Conservation (phyloP, 1,140 invertebrate species). For the Hermetia illucens region DNA sequence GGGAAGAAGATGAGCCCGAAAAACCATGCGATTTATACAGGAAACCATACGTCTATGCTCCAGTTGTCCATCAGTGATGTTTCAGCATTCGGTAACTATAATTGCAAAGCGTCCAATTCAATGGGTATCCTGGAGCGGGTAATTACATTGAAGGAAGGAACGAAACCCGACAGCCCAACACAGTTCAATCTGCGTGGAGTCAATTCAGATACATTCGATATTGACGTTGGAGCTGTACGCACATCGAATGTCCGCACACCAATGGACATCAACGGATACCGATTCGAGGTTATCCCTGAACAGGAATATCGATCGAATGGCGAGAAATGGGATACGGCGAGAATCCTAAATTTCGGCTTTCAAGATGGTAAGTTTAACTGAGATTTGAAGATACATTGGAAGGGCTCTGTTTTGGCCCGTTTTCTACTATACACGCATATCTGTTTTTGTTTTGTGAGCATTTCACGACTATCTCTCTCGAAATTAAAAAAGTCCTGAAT, state of each 20-base stretch:
- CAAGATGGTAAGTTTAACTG: constrained; percentile 21
- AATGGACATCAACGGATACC: constrained; percentile 28
- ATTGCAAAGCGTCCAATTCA: constrained; percentile 36
- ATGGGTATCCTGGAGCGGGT: constrained; percentile 34
- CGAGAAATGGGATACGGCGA: constrained; percentile 28
- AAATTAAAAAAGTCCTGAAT: too few relatives aligned
- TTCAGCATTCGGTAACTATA: constrained; percentile 35
- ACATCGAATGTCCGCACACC: constrained; percentile 11
- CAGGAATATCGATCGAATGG: constrained; percentile 20
- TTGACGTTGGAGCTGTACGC: constrained; percentile 24
- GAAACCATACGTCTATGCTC: constrained; percentile 26
- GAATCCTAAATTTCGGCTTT: constrained; percentile 20
- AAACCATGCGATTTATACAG: constrained; percentile 22
- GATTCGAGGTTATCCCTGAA: constrained; percentile 25
- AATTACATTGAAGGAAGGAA: constrained; percentile 33
- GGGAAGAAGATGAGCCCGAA: constrained; percentile 23
- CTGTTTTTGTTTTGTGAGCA: too few relatives aligned
- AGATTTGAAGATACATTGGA: too few relatives aligned
- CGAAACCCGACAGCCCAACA: constrained; percentile 32
- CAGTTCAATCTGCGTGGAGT: constrained; percentile 24
- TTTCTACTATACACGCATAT: too few relatives aligned
- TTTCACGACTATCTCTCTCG: too few relatives aligned
- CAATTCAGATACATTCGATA: constrained; percentile 30
- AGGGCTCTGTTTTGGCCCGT: too few relatives aligned
- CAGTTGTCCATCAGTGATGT: constrained; percentile 32